A percentile compares a stretch with the other conserved stretches of the same genome.
Conservation (phyloP, 1,140 invertebrate species). For the silkworm (Bombyx mori) region ASM3026992v2 NC_085125.1:1844501-1845000, state of each 20-base stretch:
- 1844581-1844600: constrained; percentile 45
- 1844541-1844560: constrained; percentile 42
- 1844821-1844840: neutral
- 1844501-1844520: too few relatives aligned
- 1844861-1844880: too few relatives aligned
- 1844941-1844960: too few relatives aligned
- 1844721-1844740: constrained; percentile 45
- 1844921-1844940: too few relatives aligned
- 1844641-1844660: constrained; percentile 33
- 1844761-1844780: constrained; percentile 46
- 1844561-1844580: constrained; percentile 26
- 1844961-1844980: too few relatives aligned
- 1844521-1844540: constrained; percentile 21
- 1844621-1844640: constrained; percentile 28
- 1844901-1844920: too few relatives aligned
- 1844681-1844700: constrained; percentile 56
- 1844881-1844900: too few relatives aligned
- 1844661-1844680: constrained; percentile 53
- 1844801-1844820: neutral
- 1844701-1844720: constrained; percentile 62
- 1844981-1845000: too few relatives aligned
- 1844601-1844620: constrained; percentile 32
- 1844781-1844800: constrained; percentile 32
- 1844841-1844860: too few relatives aligned
- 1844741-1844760: constrained; percentile 45